These are phyloP conservation scores for Myotis daubentonii DNA, from an alignment of 2,797 vertebrate species.

Conservation along the genomic window DNA sequence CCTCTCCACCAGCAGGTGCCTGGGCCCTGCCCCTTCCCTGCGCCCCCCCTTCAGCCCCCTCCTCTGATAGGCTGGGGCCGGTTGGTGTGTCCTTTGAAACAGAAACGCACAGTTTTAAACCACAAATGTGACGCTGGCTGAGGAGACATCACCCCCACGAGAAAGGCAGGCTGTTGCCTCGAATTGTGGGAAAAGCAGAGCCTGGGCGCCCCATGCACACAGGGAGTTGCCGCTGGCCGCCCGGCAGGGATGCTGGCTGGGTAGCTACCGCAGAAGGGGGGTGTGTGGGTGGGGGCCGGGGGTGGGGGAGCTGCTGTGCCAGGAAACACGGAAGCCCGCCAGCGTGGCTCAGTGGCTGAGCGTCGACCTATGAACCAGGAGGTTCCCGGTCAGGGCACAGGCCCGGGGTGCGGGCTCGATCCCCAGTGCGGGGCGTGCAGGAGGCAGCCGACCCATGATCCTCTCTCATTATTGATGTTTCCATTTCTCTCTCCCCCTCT, in stretches of 20 bases:
- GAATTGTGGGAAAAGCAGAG: background rate
- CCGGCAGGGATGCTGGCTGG: accelerated
- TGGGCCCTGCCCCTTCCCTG: too few species aligned
- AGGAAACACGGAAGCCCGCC: background rate
- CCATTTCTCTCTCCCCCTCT: too few species aligned
- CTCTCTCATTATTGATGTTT: too few species aligned
- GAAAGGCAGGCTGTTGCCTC: constrained; percentile 61
- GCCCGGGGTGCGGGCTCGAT: too few species aligned
- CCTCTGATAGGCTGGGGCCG: constrained; percentile 60
- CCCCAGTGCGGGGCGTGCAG: too few species aligned
- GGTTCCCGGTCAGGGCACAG: too few species aligned
- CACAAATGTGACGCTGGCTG: constrained; percentile 59
- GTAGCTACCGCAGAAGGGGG: accelerated
- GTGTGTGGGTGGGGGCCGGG: accelerated
- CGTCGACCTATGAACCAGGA: too few species aligned
- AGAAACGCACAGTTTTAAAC: constrained; percentile 65
- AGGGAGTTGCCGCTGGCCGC: accelerated
- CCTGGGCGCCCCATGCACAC: background rate
- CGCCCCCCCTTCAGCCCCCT: constrained; percentile 37
- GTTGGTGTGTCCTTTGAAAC: constrained; percentile 8
- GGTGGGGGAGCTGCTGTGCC: accelerated
- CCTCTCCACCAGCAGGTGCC: constrained; percentile 74
- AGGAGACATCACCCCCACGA: background rate
- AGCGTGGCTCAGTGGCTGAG: too few species aligned
- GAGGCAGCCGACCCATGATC: too few species aligned